Base-by-base conservation (phyloP, 2,797 vertebrate genomes). In the Chromobotia macracanthus region DNA sequence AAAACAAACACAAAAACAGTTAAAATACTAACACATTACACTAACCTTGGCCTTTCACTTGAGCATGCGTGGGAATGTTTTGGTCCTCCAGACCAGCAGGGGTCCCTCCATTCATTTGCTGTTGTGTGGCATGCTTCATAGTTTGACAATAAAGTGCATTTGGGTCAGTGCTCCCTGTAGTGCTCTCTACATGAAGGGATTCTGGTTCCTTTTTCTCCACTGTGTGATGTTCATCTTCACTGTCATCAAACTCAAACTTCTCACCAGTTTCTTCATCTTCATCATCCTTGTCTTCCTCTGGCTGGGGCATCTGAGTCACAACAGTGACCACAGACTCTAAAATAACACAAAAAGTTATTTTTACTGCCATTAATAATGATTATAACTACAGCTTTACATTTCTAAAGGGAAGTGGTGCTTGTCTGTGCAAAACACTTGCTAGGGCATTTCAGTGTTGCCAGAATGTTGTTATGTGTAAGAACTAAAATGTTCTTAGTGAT, bases 221-320 rank as follows among this genome's bases (percentile, higher is more conserved):
- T 28, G 87, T 19, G 8, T 68, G 84, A 21, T 90, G 88, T 0
- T 90, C 92, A 9, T 89, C 90, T 0, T 91, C 92, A 0, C 90
- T 94, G 72, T 94, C 91, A 0, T 94, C 94, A 28, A 95, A 95
- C 46, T 92, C 91, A 31, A 95, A 96, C 74, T 86, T 90, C 83
- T 94, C 92, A 1, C 94, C 94, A 0, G 87, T 74, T 10, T 95
- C 94, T 0, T 94, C 94, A 44, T 92, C 92, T 0, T 81, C 89
- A 2, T 90, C 88, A n/a, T 84, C 89, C 7, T 84, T 86, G 31
- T 86, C 85, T 41, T 86, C 84, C 68, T 83, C 81, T 35, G 84
- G 76, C 55, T 83, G 81, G 25, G 66, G 77, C 63, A 58, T 73
- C 12, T 80, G 85, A 69, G 75, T 78, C 46, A 83, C 46, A 31